Conservation (phyloP, 1,140 invertebrate genomes). For the Magallana angulata region DNA sequence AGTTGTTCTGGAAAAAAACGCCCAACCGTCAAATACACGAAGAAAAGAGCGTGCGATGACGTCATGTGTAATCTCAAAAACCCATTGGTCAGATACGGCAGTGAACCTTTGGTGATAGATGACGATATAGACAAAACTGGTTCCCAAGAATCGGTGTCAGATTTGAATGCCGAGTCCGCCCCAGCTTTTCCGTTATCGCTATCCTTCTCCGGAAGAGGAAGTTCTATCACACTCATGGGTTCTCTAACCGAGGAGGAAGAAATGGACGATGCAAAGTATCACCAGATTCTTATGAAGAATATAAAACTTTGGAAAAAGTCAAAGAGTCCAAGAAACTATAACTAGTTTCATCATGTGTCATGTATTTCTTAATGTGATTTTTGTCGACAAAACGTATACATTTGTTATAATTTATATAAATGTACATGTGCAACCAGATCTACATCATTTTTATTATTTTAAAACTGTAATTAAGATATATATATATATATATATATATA, state of each 20-base stretch:
- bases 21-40: neutral
- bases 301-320: conserved; percentile 49
- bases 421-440: too few relatives aligned
- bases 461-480: too few relatives aligned
- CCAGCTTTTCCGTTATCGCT: conserved; percentile 1
- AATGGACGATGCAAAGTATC: conserved; percentile 29
- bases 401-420: neutral
- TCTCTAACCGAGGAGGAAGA: conserved; percentile 35
- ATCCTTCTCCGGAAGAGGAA: neutral
- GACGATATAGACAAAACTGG: conserved; percentile 13
- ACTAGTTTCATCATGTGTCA: too few relatives aligned
- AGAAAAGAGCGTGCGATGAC: conserved; percentile 10
- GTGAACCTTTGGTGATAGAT: conserved; percentile 31
- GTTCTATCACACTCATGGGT: conserved; percentile 22
- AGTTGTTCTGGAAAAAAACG: conserved; percentile 25
- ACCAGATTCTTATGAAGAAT: conserved; percentile 48
- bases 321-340: too few relatives aligned
- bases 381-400: neutral
- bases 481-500: too few relatives aligned
- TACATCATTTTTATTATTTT: too few relatives aligned
- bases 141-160: conserved; percentile 7
- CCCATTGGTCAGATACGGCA: conserved; percentile 42
- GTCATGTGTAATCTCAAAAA: conserved; percentile 24
- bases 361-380: neutral
- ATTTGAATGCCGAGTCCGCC: neutral